Conservation (phyloP, 2,113 vertebrate genomes). For the Pongo pygmaeus region DNA sequence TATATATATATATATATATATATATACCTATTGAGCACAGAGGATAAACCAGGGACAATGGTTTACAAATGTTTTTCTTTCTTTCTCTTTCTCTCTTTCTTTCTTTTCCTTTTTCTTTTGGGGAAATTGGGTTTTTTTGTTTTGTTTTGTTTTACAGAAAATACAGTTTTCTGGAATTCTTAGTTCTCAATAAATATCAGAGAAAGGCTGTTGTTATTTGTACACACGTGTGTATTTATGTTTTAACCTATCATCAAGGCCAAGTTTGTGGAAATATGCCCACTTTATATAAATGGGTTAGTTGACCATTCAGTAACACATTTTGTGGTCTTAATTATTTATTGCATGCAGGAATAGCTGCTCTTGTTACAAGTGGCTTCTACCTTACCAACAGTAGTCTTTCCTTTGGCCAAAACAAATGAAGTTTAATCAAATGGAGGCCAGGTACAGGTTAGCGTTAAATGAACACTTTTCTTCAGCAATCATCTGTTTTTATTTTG, state of each 20-base stretch:
- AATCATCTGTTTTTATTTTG: conserved; percentile 21
- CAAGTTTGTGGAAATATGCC: neutral
- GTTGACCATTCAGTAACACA: neutral
- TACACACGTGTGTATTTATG: neutral
- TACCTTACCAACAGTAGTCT: neutral
- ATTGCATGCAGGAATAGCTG: neutral
- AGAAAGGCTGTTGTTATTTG: neutral
- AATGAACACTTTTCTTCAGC: neutral
- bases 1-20: too few species aligned
- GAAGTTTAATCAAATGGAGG: neutral
- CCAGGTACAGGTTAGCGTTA: neutral
- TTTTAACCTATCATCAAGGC: neutral
- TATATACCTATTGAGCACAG: neutral
- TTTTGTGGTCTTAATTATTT: neutral
- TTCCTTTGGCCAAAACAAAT: neutral
- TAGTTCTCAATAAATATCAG: neutral
- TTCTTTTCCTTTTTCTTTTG: neutral
- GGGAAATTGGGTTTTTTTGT: neutral
- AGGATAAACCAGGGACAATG: neutral
- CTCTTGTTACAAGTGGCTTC: neutral
- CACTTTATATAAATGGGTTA: neutral
- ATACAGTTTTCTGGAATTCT: neutral
- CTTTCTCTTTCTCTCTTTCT: neutral
- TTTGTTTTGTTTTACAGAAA: neutral
- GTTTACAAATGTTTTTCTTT: neutral